Evolutionary conservation across 2,797 vertebrate species (phyloP).

Genomic region (Crenuchus spilurus): DNA sequence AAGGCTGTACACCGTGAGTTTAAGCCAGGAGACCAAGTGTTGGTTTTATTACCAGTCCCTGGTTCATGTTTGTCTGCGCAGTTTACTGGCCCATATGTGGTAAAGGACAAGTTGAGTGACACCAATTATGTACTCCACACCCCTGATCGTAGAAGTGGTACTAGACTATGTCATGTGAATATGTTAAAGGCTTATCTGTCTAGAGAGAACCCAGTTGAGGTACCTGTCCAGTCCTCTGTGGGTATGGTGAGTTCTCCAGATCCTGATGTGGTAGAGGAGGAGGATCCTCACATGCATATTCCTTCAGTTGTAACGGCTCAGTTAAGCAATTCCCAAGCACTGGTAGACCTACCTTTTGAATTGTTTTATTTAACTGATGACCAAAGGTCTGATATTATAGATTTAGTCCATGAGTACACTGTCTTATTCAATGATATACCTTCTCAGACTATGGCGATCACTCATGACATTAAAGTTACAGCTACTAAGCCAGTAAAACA

Average conservation of each 20-base stretch:
- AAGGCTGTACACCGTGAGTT: not conserved
- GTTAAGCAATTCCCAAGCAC: too few relatives aligned
- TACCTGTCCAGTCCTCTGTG: not conserved
- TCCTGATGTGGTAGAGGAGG: not conserved
- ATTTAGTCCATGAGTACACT: not conserved
- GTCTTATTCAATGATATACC: too few relatives aligned
- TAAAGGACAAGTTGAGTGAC: not conserved
- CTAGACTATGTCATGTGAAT: not conserved
- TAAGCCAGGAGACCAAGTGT: too few relatives aligned
- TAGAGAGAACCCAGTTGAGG: not conserved
- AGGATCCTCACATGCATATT: too few relatives aligned
- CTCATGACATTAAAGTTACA: not conserved
- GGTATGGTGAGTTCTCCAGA: not conserved
- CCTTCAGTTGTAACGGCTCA: too few relatives aligned
- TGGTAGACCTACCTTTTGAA: too few relatives aligned
- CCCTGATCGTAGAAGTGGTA: not conserved
- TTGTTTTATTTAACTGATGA: not conserved
- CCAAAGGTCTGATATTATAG: not conserved
- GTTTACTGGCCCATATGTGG: not conserved
- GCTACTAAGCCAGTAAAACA: not conserved
- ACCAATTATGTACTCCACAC: not conserved
- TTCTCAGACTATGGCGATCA: not conserved
- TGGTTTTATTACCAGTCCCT: too few relatives aligned
- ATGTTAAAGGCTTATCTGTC: not conserved
- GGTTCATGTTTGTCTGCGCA: not conserved